Conservation (phyloP, 2,113 vertebrate genomes). For the Gymnobelideus leadbeateri region DNA sequence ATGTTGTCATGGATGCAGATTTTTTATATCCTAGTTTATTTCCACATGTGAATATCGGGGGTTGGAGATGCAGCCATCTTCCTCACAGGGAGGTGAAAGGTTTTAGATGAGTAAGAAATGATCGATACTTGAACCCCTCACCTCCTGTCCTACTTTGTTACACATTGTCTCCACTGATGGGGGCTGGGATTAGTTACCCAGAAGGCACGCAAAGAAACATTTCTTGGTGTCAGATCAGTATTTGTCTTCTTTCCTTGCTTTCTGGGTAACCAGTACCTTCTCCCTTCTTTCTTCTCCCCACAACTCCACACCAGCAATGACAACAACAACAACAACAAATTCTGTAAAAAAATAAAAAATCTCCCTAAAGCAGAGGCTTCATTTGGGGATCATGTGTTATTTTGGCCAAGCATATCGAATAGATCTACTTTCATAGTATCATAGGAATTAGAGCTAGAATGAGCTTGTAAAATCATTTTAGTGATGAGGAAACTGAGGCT, state of each 20-base stretch:
- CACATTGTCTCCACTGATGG: background rate
- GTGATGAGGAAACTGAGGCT: background rate
- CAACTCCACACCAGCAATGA: background rate
- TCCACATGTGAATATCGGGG: conserved; percentile 47
- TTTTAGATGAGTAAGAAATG: conserved; percentile 63
- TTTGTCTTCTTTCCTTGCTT: background rate
- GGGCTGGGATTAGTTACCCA: background rate
- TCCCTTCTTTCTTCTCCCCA: background rate
- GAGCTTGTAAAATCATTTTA: background rate
- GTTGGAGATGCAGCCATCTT: background rate
- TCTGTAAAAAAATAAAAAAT: background rate
- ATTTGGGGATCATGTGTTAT: background rate
- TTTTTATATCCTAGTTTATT: conserved; percentile 65
- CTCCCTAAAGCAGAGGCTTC: background rate
- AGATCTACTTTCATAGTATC: background rate
- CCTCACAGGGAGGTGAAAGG: conserved; percentile 57
- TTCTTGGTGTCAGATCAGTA: background rate
- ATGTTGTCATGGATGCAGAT: conserved; percentile 59
- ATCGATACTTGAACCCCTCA: conserved; percentile 64
- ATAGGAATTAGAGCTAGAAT: conserved; percentile 7
- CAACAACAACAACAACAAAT: background rate
- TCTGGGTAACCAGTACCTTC: background rate
- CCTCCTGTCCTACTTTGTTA: conserved; percentile 54
- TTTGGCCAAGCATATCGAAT: background rate
- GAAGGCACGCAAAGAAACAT: background rate